phyloP scores from a whole-genome alignment of 1,140 invertebrate species.

The Euura saliciscinereae region DNA sequence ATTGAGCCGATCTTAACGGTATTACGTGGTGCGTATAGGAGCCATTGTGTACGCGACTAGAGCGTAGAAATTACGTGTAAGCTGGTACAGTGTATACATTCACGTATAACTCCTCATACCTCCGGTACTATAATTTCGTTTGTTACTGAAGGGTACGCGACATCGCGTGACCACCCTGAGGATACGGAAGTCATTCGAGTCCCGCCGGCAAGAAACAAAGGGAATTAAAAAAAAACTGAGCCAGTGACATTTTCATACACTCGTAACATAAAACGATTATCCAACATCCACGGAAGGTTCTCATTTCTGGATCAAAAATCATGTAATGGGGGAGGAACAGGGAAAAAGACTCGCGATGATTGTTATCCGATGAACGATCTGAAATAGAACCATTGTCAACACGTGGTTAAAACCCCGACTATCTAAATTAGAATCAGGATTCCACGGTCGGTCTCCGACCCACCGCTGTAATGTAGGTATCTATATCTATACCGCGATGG shows the following conservation, averaged over 20 bases:
- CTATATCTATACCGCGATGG: constrained; percentile 1
- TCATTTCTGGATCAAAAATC: too few relatives aligned
- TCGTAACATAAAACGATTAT: too few relatives aligned
- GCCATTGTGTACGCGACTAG: too few relatives aligned
- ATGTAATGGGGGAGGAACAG: too few relatives aligned
- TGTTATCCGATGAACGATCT: constrained; percentile 21
- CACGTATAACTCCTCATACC: too few relatives aligned
- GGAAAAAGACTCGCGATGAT: neutral
- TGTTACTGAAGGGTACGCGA: neutral
- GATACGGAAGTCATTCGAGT: neutral
- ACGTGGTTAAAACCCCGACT: constrained; percentile 47
- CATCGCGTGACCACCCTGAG: neutral
- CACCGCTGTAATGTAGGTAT: too few relatives aligned
- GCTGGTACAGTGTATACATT: too few relatives aligned
- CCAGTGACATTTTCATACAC: neutral
- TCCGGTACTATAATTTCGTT: too few relatives aligned
- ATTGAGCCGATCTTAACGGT: too few relatives aligned
- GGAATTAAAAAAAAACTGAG: neutral
- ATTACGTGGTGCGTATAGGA: too few relatives aligned
- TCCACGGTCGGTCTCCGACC: constrained; percentile 29
- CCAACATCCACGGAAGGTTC: too few relatives aligned
- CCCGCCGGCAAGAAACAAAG: neutral
- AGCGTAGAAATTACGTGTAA: too few relatives aligned
- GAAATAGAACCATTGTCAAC: constrained; percentile 48
- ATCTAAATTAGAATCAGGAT: constrained; percentile 55